Percentiles rank a stretch among this genome's conserved stretches.
These are phyloP conservation scores for Bradynema listronoti DNA, from an alignment of 1,140 invertebrate species.

Conservation along the genomic window DNA sequence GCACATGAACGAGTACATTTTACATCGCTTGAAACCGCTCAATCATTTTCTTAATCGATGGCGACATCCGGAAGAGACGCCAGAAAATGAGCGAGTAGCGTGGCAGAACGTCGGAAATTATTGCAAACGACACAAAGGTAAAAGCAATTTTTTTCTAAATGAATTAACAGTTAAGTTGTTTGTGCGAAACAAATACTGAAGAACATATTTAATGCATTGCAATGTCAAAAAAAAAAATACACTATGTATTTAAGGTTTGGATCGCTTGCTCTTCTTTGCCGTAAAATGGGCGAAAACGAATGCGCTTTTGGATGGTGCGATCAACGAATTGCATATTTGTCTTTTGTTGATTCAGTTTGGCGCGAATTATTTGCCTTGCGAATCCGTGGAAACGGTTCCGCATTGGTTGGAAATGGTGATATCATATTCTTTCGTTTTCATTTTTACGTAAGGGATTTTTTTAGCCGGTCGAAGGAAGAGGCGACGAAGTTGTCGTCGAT, in stretches of 20 bases:
- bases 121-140: constrained; percentile 23
- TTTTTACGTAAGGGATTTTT: background rate
- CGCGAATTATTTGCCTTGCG: constrained; percentile 31
- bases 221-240: no score
- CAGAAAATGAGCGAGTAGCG: background rate
- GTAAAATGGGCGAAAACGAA: constrained; percentile 31
- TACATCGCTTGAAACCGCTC: constrained; percentile 11
- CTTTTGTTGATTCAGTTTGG: constrained; percentile 29
- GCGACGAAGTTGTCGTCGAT: constrained; percentile 8
- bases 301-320: constrained; percentile 13
- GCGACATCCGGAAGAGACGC: constrained; percentile 5
- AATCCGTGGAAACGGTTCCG: constrained; percentile 19
- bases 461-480: background rate
- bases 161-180: background rate
- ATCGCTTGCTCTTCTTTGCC: constrained; percentile 29
- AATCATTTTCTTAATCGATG: constrained; percentile 11
- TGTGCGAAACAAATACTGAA: background rate
- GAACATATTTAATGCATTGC: no score
- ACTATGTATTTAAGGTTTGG: constrained; percentile 31
- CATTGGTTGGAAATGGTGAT: constrained; percentile 26
- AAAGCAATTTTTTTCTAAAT: background rate
- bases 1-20: constrained; percentile 37
- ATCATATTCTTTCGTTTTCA: background rate
- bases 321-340: constrained; percentile 32
- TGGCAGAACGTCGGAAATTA: constrained; percentile 10